Evolutionary conservation across 2,888 invertebrate species (phyloP).

Genomic region (Tinea semifulvella): DNA sequence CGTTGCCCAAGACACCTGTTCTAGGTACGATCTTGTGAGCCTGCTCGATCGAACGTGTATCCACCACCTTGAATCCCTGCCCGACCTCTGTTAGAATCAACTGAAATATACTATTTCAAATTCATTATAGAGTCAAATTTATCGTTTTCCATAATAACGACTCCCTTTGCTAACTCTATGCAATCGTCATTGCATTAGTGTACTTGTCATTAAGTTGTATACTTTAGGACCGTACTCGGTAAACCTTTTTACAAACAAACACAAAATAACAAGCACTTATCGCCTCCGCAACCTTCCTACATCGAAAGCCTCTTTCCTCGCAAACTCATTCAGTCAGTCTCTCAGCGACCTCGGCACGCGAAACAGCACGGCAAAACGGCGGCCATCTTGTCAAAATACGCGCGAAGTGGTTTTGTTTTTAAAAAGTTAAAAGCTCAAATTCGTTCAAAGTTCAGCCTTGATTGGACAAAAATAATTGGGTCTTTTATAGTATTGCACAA

Average conservation of each 20-base stretch:
- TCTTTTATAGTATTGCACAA: not conserved
- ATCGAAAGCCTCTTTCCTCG: not conserved
- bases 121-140: too few species aligned
- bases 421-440: not conserved
- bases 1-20: too few species aligned
- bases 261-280: not conserved
- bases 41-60: too few species aligned
- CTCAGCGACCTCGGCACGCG: slow-evolving; percentile 45
- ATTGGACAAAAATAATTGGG: not conserved
- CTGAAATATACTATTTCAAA: too few species aligned
- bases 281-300: slow-evolving; percentile 3
- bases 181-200: too few species aligned
- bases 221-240: too few species aligned
- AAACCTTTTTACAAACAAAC: not conserved
- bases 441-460: slow-evolving; percentile 3
- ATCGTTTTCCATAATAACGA: too few species aligned
- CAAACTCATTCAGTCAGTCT: slow-evolving; percentile 35
- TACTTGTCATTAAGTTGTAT: too few species aligned
- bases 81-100: too few species aligned
- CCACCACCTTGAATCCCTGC: too few species aligned
- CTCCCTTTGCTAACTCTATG: too few species aligned
- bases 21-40: too few species aligned
- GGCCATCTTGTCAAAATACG: slow-evolving; percentile 45
- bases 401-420: slow-evolving; percentile 26
- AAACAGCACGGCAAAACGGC: slow-evolving; percentile 33